phyloP scores from a whole-genome alignment of 1,140 invertebrate species.

The Delia radicum region DNA sequence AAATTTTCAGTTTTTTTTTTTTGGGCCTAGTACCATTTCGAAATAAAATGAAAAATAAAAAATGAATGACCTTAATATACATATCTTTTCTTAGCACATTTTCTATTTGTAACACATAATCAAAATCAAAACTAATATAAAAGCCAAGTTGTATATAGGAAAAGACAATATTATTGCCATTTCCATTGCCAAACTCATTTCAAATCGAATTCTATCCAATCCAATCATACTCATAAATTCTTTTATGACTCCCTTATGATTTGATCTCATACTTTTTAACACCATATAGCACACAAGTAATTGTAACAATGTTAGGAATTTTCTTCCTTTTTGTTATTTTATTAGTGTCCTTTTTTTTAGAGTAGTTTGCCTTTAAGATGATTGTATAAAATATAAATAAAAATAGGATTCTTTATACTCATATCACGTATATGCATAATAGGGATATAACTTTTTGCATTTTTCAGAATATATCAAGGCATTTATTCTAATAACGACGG shows the following conservation, averaged over 20 bases:
- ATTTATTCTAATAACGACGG: too few species aligned
- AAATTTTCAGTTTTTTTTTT: too few species aligned
- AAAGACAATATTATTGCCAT: not conserved
- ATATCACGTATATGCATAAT: not conserved
- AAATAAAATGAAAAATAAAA: too few species aligned
- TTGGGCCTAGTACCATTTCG: too few species aligned
- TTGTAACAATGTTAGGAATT: not conserved
- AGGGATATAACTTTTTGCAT: not conserved
- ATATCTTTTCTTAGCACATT: too few species aligned
- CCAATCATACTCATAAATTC: constrained; percentile 1
- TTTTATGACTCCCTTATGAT: constrained; percentile 1
- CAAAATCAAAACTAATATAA: not conserved
- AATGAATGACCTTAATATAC: too few species aligned
- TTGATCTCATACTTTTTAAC: not conserved
- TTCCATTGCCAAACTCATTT: not conserved
- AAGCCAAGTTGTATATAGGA: not conserved
- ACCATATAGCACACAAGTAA: not conserved
- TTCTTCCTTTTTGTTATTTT: not conserved
- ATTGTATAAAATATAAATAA: not conserved
- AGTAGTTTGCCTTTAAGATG: not conserved
- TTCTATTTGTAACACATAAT: not conserved
- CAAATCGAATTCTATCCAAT: not conserved
- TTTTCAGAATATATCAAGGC: too few species aligned
- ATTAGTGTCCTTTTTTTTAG: not conserved
- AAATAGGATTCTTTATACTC: not conserved